These are phyloP conservation scores for Pachyuromys duprasi DNA, from an alignment of 2,797 vertebrate species.

Conservation along the genomic window DNA sequence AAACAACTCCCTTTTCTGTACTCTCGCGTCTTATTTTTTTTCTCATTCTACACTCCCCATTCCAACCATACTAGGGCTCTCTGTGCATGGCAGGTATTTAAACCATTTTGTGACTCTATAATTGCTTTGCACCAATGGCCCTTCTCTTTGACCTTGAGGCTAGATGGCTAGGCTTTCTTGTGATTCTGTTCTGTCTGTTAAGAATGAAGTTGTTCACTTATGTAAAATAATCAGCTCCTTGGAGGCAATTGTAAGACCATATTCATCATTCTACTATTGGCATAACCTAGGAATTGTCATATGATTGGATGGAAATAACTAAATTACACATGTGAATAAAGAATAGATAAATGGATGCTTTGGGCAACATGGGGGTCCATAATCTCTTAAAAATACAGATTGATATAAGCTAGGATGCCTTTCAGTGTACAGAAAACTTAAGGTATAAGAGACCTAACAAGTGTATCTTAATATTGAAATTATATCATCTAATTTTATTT, in stretches of 20 bases:
- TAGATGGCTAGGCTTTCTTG: not conserved
- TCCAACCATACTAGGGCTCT: not conserved
- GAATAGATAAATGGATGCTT: not conserved
- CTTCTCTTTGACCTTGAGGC: not conserved
- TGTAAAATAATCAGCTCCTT: not conserved
- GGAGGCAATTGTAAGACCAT: not conserved
- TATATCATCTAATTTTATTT: constrained; percentile 37
- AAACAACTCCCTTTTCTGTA: not conserved
- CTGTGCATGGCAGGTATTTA: not conserved
- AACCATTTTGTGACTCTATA: not conserved
- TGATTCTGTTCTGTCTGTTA: not conserved
- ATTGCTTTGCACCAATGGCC: not conserved
- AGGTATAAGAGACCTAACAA: constrained; percentile 13
- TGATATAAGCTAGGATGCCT: not conserved
- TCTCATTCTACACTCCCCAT: not conserved
- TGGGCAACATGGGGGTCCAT: not conserved
- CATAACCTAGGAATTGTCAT: not conserved
- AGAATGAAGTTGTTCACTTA: not conserved
- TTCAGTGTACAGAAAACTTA: not conserved
- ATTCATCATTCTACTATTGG: not conserved
- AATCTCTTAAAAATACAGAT: not conserved
- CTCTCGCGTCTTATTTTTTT: not conserved
- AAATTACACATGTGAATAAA: not conserved
- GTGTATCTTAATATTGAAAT: constrained; percentile 27
- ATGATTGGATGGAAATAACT: not conserved